These are phyloP conservation scores for Polietes domitor DNA, from an alignment of 2,888 invertebrate genomes.

Conservation along the genomic window DNA sequence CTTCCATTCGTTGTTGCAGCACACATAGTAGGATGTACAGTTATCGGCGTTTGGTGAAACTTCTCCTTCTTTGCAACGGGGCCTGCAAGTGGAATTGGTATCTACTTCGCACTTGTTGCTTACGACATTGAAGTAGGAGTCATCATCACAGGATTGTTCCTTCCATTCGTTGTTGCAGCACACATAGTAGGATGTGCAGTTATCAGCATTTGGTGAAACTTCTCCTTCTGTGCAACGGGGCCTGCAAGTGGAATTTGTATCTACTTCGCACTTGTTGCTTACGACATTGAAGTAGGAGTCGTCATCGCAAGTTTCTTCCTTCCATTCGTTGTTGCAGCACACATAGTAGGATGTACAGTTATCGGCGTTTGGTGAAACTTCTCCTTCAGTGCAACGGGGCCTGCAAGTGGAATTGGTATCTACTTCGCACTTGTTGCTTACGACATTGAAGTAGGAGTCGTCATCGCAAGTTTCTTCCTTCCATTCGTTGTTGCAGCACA, in stretches of 20 bases:
- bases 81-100: slow-evolving; percentile 32
- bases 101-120: slow-evolving; percentile 51
- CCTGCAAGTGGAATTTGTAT: slow-evolving; percentile 44
- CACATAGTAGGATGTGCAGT: slow-evolving; percentile 20
- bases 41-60: background rate
- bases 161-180: slow-evolving; percentile 59
- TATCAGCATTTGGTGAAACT: background rate
- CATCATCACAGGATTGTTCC: slow-evolving; percentile 63
- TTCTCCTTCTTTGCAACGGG: slow-evolving; percentile 16
- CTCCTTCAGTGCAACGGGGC: background rate
- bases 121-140: slow-evolving; percentile 51
- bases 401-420: slow-evolving; percentile 55
- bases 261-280: slow-evolving; percentile 46
- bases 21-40: slow-evolving; percentile 42
- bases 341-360: slow-evolving; percentile 14
- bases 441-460: slow-evolving; percentile 69
- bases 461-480: slow-evolving; percentile 64
- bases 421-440: slow-evolving; percentile 61
- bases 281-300: slow-evolving; percentile 56
- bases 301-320: slow-evolving; percentile 58
- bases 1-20: slow-evolving; percentile 57
- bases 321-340: slow-evolving; percentile 61
- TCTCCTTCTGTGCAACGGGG: background rate
- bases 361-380: background rate
- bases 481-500: slow-evolving; percentile 69